A percentile compares a stretch with the other conserved stretches of the same genome.
Evolutionary conservation across 2,113 vertebrate genomes (phyloP).

Genomic region (Antechinus stuartii): DNA sequence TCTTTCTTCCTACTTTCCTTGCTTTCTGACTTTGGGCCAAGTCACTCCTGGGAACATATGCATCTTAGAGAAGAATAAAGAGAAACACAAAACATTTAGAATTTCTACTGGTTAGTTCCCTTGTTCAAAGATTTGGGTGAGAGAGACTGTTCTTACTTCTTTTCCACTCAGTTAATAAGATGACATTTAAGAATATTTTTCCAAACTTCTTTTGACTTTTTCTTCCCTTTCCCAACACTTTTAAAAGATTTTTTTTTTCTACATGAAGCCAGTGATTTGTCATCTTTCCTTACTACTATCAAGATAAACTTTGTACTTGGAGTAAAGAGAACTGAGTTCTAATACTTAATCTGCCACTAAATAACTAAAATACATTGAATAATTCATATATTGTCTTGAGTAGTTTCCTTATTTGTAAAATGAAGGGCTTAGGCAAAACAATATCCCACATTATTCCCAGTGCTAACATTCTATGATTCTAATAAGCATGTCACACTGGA

Average conservation of each 20-base stretch:
- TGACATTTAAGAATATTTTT: background rate
- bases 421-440: background rate
- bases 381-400: background rate
- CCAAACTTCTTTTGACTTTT: background rate
- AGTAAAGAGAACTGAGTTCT: background rate
- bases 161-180: background rate
- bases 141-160: background rate
- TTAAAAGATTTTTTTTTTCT: background rate
- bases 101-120: background rate
- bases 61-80: background rate
- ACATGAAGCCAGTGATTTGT: background rate
- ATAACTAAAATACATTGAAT: background rate
- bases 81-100: background rate
- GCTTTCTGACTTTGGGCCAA: background rate
- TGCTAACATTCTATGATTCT: background rate
- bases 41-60: background rate
- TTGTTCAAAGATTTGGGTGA: background rate
- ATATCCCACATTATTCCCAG: background rate
- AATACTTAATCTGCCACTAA: background rate
- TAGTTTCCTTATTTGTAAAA: background rate
- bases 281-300: background rate
- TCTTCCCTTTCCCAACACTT: background rate
- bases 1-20: background rate
- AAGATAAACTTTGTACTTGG: background rate
- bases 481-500: background rate